Conservation (phyloP, 2,888 invertebrate genomes). For the Troides helena region DNA sequence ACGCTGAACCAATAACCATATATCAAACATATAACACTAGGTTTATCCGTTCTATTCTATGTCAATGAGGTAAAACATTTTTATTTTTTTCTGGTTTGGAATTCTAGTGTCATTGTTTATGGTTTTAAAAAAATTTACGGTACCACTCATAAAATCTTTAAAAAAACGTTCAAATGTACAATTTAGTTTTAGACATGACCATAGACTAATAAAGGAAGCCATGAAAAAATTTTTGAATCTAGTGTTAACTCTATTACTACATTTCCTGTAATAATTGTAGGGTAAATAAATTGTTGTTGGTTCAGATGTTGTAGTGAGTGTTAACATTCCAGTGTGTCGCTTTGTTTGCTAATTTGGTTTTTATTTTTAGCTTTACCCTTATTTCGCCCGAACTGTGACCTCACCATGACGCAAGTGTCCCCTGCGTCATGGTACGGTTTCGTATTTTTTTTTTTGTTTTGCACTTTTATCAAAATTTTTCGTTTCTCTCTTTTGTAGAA, state of each 20-base stretch:
- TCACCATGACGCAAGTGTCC: slow-evolving; percentile 10
- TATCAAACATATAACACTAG: background rate
- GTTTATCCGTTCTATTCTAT: background rate
- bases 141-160: too few relatives aligned
- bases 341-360: slow-evolving; percentile 48
- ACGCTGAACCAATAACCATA: slow-evolving; percentile 26
- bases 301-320: slow-evolving; percentile 35
- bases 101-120: background rate
- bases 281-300: slow-evolving; percentile 28
- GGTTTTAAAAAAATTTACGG: background rate
- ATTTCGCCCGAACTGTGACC: slow-evolving; percentile 34
- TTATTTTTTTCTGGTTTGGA: too few relatives aligned
- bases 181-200: too few relatives aligned
- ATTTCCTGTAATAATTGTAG: background rate
- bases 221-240: background rate
- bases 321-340: slow-evolving; percentile 63
- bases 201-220: too few relatives aligned
- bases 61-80: background rate
- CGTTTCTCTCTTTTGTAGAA: slow-evolving; percentile 73
- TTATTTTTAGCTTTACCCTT: slow-evolving; percentile 39
- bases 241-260: background rate
- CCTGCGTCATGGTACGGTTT: slow-evolving; percentile 42
- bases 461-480: slow-evolving; percentile 40
- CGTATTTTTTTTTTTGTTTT: slow-evolving; percentile 58
- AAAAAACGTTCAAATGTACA: too few relatives aligned